Evolutionary conservation across 2,797 vertebrate species (phyloP).

Genomic region (Denticeps clupeoides): DNA sequence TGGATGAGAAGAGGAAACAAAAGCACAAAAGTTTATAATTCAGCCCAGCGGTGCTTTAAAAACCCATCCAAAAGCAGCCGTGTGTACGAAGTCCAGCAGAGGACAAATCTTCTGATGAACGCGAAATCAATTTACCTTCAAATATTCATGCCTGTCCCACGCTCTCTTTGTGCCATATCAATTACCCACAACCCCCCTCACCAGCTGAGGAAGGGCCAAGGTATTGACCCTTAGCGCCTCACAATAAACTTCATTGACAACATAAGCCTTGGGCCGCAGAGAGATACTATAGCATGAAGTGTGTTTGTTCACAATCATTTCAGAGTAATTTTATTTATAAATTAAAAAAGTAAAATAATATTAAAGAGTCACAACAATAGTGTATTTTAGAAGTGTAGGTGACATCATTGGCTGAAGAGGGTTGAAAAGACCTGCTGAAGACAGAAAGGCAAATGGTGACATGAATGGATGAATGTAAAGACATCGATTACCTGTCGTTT

Average conservation of each 20-base stretch:
- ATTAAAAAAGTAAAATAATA: neutral
- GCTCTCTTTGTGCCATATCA: slow-evolving; percentile 73
- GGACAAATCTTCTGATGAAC: slow-evolving; percentile 78
- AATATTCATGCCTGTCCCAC: slow-evolving; percentile 75
- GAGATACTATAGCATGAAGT: slow-evolving; percentile 6
- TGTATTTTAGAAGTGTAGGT: neutral
- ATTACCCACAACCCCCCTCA: slow-evolving; percentile 51
- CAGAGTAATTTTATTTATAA: neutral
- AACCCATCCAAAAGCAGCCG: slow-evolving; percentile 60
- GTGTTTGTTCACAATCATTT: no score
- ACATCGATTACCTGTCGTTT: slow-evolving; percentile 56
- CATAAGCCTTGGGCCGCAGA: slow-evolving; percentile 9
- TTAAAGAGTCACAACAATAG: no score
- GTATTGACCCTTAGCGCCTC: slow-evolving; percentile 33
- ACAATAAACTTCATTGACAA: slow-evolving; percentile 42
- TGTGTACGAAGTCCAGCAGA: slow-evolving; percentile 68
- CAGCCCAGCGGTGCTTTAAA: slow-evolving; percentile 8
- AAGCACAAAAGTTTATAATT: no score
- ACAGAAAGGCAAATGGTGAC: slow-evolving; percentile 30
- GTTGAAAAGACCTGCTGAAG: no score
- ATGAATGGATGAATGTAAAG: slow-evolving; percentile 28
- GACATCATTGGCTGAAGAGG: no score
- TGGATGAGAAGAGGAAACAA: no score
- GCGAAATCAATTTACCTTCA: slow-evolving; percentile 83
- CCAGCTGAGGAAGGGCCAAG: slow-evolving; percentile 12